Conservation (phyloP, 2,797 vertebrate species). For the Sus cebifrons region DNA sequence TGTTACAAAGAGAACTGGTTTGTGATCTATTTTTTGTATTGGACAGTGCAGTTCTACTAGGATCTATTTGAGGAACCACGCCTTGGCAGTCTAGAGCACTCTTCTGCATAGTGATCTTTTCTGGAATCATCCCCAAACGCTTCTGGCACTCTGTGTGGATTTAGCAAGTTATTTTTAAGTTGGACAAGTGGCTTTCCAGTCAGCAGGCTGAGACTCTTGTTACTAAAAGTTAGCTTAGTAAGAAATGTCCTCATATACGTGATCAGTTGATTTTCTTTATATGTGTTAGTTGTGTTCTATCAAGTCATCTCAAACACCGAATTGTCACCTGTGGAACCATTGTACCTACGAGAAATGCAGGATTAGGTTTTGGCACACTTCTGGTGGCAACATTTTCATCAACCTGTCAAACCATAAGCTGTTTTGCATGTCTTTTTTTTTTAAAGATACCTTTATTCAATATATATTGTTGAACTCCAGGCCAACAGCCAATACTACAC, state of each 20-base stretch:
- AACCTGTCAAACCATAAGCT: not conserved
- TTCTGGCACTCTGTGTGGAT: not conserved
- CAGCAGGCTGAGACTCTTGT: slow-evolving; percentile 47
- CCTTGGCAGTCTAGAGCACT: not conserved
- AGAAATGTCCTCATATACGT: not conserved
- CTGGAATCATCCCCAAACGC: slow-evolving; percentile 21
- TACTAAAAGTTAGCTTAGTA: slow-evolving; percentile 27
- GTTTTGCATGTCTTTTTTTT: slow-evolving; percentile 44
- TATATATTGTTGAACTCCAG: not conserved
- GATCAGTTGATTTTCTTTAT: not conserved
- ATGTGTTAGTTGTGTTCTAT: not conserved
- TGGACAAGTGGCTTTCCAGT: slow-evolving; percentile 49
- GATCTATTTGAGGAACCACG: not conserved
- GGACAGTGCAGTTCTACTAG: not conserved
- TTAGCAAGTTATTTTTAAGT: slow-evolving; percentile 71
- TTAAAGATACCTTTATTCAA: slow-evolving; percentile 9
- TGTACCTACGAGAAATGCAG: not conserved
- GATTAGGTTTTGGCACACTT: not conserved
- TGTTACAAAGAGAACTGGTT: not conserved
- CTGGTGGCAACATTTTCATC: not conserved
- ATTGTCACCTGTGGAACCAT: not conserved
- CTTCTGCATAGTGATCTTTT: not conserved
- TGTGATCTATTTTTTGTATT: not conserved
- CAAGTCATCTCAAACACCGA: not conserved
- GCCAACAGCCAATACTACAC: not conserved